phyloP scores from a whole-genome alignment of 2,888 invertebrate genomes.

The Orthosia incerta region DNA sequence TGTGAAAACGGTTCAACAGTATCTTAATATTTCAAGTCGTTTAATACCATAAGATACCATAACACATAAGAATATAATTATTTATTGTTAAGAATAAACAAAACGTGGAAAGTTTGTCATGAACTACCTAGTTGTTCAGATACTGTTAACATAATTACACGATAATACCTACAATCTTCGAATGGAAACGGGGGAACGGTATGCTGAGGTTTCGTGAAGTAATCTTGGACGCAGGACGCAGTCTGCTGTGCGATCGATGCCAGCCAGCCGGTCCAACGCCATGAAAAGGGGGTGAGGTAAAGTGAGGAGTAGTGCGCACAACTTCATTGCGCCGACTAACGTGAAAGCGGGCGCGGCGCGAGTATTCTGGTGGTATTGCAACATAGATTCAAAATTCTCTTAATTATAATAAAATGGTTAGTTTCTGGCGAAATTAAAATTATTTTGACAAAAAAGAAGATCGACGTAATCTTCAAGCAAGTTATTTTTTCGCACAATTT shows the following conservation, averaged over 20 bases:
- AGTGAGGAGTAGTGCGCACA: constrained; percentile 78
- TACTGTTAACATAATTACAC: constrained; percentile 6
- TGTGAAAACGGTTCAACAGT: not conserved
- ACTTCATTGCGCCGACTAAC: constrained; percentile 78
- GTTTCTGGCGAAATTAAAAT: not conserved
- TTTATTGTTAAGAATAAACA: not conserved
- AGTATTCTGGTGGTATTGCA: constrained; percentile 37
- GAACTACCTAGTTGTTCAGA: not conserved
- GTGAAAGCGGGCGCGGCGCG: constrained; percentile 67
- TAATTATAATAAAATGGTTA: not conserved
- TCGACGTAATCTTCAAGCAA: too few relatives aligned
- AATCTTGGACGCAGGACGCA: constrained; percentile 68
- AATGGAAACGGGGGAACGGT: constrained; percentile 24
- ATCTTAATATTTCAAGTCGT: not conserved
- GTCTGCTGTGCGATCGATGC: constrained; percentile 80
- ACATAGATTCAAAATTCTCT: not conserved
- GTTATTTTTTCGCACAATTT: too few relatives aligned
- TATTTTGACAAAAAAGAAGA: too few relatives aligned
- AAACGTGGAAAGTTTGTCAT: not conserved
- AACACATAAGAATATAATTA: not conserved
- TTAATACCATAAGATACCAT: not conserved
- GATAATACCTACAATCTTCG: constrained; percentile 1
- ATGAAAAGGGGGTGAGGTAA: constrained; percentile 69
- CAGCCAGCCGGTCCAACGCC: constrained; percentile 73
- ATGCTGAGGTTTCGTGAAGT: constrained; percentile 29